These are phyloP conservation scores for Parambassis ranga DNA, from an alignment of 2,797 vertebrate genomes.

Conservation along the genomic window DNA sequence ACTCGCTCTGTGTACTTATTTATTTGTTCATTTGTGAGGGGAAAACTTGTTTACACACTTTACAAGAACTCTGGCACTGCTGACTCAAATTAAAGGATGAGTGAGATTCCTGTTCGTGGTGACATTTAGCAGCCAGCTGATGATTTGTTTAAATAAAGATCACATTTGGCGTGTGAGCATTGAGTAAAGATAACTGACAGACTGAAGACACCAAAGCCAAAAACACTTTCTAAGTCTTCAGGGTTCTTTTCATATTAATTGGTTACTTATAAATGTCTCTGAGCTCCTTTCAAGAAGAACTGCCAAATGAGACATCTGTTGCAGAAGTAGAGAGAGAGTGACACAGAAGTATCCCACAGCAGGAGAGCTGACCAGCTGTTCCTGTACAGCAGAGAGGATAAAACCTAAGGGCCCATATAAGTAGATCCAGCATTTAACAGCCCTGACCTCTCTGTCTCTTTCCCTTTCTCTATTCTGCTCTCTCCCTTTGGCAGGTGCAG, in stretches of 20 bases:
- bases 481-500: slow-evolving; percentile 17
- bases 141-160: slow-evolving; percentile 60
- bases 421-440: slow-evolving; percentile 40
- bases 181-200: slow-evolving; percentile 51
- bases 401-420: slow-evolving; percentile 24
- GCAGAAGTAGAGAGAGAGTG: slow-evolving; percentile 16
- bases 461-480: slow-evolving; percentile 16
- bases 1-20: background rate
- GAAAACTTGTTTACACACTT: slow-evolving; percentile 2
- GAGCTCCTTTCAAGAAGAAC: slow-evolving; percentile 4
- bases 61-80: slow-evolving; percentile 9
- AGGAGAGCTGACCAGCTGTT: slow-evolving; percentile 25
- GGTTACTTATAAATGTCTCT: slow-evolving; percentile 18
- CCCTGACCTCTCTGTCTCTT: slow-evolving; percentile 37
- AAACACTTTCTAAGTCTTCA: slow-evolving; percentile 28
- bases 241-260: background rate
- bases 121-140: slow-evolving; percentile 52
- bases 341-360: slow-evolving; percentile 12
- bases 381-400: slow-evolving; percentile 26
- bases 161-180: slow-evolving; percentile 59
- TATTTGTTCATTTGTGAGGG: slow-evolving; percentile 20
- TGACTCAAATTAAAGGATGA: slow-evolving; percentile 57
- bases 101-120: slow-evolving; percentile 28
- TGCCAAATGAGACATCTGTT: slow-evolving; percentile 33
- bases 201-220: slow-evolving; percentile 25